Evolutionary conservation across 2,113 vertebrate species (phyloP).

Genomic region (Osmerus mordax): DNA sequence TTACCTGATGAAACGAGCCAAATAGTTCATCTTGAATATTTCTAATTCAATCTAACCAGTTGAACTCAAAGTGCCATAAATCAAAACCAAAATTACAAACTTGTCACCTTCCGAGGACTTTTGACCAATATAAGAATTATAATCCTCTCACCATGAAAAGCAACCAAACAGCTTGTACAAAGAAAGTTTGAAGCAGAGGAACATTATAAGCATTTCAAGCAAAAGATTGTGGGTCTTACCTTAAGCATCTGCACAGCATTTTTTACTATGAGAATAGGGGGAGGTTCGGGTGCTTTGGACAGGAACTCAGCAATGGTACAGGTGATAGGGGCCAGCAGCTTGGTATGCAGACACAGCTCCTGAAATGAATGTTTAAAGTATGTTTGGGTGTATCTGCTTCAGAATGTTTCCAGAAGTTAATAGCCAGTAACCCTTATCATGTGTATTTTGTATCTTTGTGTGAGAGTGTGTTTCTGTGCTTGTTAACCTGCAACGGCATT

Average conservation of each 20-base stretch:
- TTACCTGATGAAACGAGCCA: too few relatives aligned
- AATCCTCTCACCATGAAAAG: too few relatives aligned
- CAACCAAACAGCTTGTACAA: too few relatives aligned
- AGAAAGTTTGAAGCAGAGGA: too few relatives aligned
- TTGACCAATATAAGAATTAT: too few relatives aligned
- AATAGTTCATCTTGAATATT: too few relatives aligned
- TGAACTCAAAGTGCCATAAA: too few relatives aligned
- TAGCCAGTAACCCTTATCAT: background rate
- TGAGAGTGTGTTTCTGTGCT: background rate
- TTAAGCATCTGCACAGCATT: slow-evolving; percentile 92
- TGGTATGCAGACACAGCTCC: slow-evolving; percentile 93
- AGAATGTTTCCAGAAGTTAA: too few relatives aligned
- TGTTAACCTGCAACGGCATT: slow-evolving; percentile 89
- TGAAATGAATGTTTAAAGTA: slow-evolving; percentile 46
- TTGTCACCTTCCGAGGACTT: too few relatives aligned
- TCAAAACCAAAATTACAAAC: too few relatives aligned
- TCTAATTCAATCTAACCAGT: too few relatives aligned
- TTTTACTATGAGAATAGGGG: slow-evolving; percentile 79
- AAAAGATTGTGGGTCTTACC: slow-evolving; percentile 66
- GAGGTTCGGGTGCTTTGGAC: slow-evolving; percentile 91
- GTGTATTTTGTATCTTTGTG: background rate
- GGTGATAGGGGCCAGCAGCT: slow-evolving; percentile 83
- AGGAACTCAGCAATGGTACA: slow-evolving; percentile 88
- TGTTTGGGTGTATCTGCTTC: background rate
- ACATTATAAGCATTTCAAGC: background rate